Base-by-base conservation (phyloP, 2,888 invertebrate genomes). In the Anticlea derivata region DNA sequence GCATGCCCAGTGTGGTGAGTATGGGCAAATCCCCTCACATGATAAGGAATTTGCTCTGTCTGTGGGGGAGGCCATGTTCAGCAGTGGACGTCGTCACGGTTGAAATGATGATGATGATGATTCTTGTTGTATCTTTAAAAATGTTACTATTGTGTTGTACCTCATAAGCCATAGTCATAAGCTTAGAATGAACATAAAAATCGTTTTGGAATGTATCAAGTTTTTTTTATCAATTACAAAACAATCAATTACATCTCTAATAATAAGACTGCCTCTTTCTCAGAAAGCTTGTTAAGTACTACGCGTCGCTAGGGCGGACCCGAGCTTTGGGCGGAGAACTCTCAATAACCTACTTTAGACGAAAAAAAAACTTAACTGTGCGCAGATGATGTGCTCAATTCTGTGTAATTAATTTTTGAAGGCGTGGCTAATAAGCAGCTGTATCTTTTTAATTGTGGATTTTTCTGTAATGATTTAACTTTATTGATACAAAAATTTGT, bases 391-490 rank as follows among this genome's bases (percentile, higher is more conserved):
- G 60, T 52, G 62, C 54, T 60, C 66, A 68, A 74, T 77, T 73
- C 66, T 54, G 52, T 60, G 59, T 73, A 67, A 79, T 78, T 78
- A 76, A 75, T 77, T 63, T 64, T 23, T 29, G 38, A 46, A 48
- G 78, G 79, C 76, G 79, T 77, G 71, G 65, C 55, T 54, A 5
- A 20, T 20, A 61, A 49, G 66, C 77, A 80, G 76, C 71, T 78
- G 78, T 65, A 66, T 45, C 34, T 61, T 55, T 66, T 63, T 63
- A 65, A 68, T 70, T 69, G 65, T 65, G 37, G 65, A 66, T 63
- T 61, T 61, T 48, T 43, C 43, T 24, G 27, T 34, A 38, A 38
- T 27, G 17, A 4, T 13, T 12, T 27, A 5, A 4, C 27, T 45
- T 12, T 40, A 40, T 46, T 27, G 27, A 40, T 35, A 30, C 27